These are phyloP conservation scores for Struthio camelus DNA, from an alignment of 2,113 vertebrate species.

Conservation along the genomic window DNA sequence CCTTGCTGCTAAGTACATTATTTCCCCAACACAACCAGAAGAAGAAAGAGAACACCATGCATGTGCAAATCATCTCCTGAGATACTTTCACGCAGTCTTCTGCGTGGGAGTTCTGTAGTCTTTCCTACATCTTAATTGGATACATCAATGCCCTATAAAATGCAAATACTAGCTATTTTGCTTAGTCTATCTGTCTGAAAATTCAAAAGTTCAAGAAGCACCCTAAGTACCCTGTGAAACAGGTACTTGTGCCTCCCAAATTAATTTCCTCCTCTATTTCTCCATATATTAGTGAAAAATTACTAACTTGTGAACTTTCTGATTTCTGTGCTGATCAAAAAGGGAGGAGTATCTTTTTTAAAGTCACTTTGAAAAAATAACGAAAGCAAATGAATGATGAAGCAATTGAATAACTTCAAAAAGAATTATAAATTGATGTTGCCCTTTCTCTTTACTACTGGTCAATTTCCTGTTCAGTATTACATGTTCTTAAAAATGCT, in stretches of 20 bases:
- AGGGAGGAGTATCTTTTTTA: background rate
- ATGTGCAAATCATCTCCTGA: accelerated
- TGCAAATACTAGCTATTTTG: background rate
- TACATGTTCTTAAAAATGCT: background rate
- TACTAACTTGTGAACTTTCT: background rate
- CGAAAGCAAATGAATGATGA: slow-evolving; percentile 38
- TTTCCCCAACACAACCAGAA: background rate
- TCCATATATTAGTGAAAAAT: background rate
- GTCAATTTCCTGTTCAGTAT: background rate
- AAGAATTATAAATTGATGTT: background rate
- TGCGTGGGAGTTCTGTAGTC: background rate
- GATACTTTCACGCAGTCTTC: background rate
- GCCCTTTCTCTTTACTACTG: background rate
- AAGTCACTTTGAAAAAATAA: slow-evolving; percentile 47
- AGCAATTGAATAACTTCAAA: slow-evolving; percentile 24
- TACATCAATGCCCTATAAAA: background rate
- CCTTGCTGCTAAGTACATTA: background rate
- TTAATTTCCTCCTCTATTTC: slow-evolving; percentile 10
- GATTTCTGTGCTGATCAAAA: slow-evolving; percentile 31
- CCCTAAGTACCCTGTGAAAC: background rate
- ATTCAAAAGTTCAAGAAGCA: background rate
- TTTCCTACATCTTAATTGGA: background rate
- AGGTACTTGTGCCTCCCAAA: background rate
- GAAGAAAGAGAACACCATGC: background rate
- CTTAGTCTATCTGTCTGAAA: background rate